phyloP scores from a whole-genome alignment of 2,113 vertebrate species.

The Perca flavescens region DNA sequence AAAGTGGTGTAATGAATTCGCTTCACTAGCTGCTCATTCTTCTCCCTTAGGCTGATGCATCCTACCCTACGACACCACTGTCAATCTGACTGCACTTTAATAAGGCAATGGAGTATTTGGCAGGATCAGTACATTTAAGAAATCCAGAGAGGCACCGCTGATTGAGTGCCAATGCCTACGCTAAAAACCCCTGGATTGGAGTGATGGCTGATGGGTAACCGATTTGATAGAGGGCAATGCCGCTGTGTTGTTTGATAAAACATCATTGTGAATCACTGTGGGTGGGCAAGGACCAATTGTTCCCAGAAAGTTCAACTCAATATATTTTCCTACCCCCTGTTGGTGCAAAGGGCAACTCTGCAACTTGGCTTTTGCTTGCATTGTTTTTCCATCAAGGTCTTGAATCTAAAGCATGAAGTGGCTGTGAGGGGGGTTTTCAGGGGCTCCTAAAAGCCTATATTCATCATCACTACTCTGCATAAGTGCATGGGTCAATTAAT shows the following conservation, averaged over 20 bases:
- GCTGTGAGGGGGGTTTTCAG: not conserved
- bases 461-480: constrained; percentile 43
- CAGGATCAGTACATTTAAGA: constrained; percentile 70
- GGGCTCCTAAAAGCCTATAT: constrained; percentile 41
- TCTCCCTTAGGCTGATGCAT: constrained; percentile 34
- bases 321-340: constrained; percentile 40
- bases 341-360: constrained; percentile 50
- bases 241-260: constrained; percentile 51
- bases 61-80: constrained; percentile 29
- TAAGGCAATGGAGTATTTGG: constrained; percentile 80
- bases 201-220: constrained; percentile 70
- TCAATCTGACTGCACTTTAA: constrained; percentile 69
- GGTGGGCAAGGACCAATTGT: constrained; percentile 37
- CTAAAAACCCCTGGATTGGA: constrained; percentile 57
- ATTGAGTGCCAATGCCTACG: constrained; percentile 53
- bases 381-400: constrained; percentile 49
- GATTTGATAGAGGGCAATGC: constrained; percentile 63
- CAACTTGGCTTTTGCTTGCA: constrained; percentile 35
- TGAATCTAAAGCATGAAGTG: constrained; percentile 38
- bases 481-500: constrained; percentile 66
- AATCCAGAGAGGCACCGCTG: constrained; percentile 61
- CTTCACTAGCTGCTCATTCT: constrained; percentile 57
- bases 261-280: constrained; percentile 50
- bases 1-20: constrained; percentile 70
- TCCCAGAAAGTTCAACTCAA: constrained; percentile 52